phyloP scores from a whole-genome alignment of 1,140 invertebrate species.

The Trichonephila clavata region DNA sequence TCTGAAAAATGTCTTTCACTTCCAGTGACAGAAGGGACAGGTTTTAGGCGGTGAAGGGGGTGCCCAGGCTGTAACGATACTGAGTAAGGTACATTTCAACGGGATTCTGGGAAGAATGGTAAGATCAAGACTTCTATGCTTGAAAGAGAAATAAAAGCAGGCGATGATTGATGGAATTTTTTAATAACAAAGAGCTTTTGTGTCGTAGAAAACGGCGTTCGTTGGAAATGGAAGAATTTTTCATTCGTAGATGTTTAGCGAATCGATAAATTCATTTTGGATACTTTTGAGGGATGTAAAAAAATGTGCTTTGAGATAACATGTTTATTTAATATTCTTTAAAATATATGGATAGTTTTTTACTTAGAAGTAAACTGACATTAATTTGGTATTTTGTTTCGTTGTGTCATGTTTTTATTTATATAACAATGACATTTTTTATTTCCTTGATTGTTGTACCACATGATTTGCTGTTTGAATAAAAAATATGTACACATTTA shows the following conservation, averaged over 20 bases:
- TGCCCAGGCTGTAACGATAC: neutral
- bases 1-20: conserved; percentile 62
- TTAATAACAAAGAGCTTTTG: conserved; percentile 14
- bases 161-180: conserved; percentile 10
- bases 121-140: neutral
- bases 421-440: no score
- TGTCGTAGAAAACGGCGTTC: neutral
- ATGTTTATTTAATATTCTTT: no score
- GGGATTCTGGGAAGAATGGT: neutral
- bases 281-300: no score
- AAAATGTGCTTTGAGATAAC: no score
- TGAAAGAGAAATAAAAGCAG: conserved; percentile 15
- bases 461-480: no score
- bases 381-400: no score
- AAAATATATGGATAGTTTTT: no score
- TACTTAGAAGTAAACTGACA: no score
- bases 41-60: neutral
- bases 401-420: no score
- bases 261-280: no score
- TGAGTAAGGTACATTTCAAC: neutral
- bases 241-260: neutral
- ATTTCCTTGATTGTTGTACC: no score
- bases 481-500: no score
- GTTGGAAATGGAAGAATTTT: neutral
- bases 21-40: conserved; percentile 31